phyloP scores from a whole-genome alignment of 2,797 vertebrate species.

The Lophura swinhoii region DNA sequence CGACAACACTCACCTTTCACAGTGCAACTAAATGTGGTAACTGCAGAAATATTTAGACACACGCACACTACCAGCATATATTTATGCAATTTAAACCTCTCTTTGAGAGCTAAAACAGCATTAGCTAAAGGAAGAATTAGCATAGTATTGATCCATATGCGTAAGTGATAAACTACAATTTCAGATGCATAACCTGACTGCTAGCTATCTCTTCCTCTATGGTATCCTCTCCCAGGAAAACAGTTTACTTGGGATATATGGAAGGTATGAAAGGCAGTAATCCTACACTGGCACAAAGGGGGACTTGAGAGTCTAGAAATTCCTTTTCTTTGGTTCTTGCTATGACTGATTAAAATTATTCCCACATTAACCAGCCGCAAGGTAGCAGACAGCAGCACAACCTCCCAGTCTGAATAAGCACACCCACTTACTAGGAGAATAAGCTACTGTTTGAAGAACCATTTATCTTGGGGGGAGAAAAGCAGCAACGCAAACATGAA shows the following conservation, averaged over 20 bases:
- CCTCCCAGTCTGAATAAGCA: constrained; percentile 44
- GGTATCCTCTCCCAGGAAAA: neutral
- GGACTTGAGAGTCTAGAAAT: neutral
- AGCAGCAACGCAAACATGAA: constrained; percentile 26
- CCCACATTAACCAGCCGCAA: constrained; percentile 8
- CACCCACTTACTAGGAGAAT: constrained; percentile 19
- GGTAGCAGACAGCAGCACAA: neutral
- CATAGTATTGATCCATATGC: neutral
- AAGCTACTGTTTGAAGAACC: constrained; percentile 13
- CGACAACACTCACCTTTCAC: neutral
- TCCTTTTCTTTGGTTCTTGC: neutral
- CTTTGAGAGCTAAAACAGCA: neutral
- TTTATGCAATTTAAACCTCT: neutral
- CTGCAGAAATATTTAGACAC: neutral
- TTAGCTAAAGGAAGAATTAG: neutral
- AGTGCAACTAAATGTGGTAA: neutral
- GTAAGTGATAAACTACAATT: neutral
- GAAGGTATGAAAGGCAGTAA: neutral
- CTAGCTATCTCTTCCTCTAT: neutral
- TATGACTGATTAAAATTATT: constrained; percentile 33
- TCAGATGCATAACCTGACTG: neutral
- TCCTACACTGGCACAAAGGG: neutral
- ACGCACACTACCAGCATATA: neutral
- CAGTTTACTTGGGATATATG: neutral
- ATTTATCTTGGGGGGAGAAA: constrained; percentile 38